A percentile compares a stretch with the other conserved stretches of the same genome.
Conservation (phyloP, 2,888 invertebrate genomes). For the Taenaris catops region DNA sequence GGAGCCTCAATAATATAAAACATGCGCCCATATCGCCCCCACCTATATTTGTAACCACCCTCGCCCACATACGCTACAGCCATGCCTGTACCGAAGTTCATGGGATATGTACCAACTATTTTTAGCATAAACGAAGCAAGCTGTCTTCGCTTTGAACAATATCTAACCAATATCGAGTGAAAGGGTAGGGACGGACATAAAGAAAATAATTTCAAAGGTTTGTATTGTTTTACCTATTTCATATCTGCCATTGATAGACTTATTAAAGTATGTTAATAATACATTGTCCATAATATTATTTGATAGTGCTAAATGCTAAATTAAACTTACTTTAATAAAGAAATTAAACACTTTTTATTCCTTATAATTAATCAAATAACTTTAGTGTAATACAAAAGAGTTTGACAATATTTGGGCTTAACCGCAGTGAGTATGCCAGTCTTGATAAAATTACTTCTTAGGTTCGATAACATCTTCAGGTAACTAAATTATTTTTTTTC, state of each 20-base stretch:
- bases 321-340: too few species aligned
- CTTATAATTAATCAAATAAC: too few species aligned
- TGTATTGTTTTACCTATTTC: slow-evolving; percentile 13
- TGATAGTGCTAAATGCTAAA: too few species aligned
- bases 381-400: too few species aligned
- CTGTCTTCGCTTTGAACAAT: slow-evolving; percentile 23
- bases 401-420: too few species aligned
- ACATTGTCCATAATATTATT: too few species aligned
- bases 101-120: slow-evolving; percentile 26
- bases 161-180: slow-evolving; percentile 26
- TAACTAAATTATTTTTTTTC: too few species aligned
- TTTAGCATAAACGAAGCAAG: slow-evolving; percentile 21
- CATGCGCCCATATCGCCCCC: slow-evolving; percentile 53
- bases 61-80: slow-evolving; percentile 36
- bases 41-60: slow-evolving; percentile 46
- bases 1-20: slow-evolving; percentile 73
- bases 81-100: slow-evolving; percentile 26
- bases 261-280: too few species aligned
- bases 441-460: too few species aligned
- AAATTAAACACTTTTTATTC: too few species aligned
- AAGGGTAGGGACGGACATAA: slow-evolving; percentile 27
- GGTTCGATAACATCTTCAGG: too few species aligned
- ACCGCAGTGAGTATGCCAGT: too few species aligned
- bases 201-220: slow-evolving; percentile 18
- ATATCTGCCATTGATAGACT: slow-evolving; percentile 6